Evolutionary conservation across 1,140 invertebrate genomes (phyloP).

Genomic region (Meloidogyne hapla): DNA sequence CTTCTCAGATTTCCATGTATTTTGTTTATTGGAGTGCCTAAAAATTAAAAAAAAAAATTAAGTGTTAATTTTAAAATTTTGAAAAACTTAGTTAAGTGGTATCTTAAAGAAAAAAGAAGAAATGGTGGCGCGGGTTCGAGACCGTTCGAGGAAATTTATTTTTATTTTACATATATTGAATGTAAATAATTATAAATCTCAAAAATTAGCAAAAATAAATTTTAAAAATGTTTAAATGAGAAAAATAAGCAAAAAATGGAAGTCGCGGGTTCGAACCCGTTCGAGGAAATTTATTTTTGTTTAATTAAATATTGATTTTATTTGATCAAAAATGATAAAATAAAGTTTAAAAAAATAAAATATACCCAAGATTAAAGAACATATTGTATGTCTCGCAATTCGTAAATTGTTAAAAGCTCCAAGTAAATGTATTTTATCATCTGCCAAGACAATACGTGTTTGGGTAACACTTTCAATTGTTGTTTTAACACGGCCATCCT

Average conservation of each 20-base stretch:
- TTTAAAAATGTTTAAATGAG: no score
- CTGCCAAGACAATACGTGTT: conserved; percentile 93
- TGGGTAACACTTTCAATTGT: conserved; percentile 99
- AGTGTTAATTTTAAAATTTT: background rate
- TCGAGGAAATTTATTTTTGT: background rate
- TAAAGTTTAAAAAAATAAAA: conserved; percentile 35
- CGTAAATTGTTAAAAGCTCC: conserved; percentile 97
- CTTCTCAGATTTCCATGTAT: conserved; percentile 88
- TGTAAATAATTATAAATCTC: no score
- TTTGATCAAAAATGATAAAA: no score
- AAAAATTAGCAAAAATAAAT: no score
- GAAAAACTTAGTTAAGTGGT: background rate
- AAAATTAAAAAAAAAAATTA: conserved; percentile 52
- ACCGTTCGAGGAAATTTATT: no score
- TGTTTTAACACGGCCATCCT: conserved; percentile 93
- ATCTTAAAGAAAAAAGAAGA: no score
- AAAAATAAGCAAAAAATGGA: background rate
- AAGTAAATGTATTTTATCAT: conserved; percentile 90
- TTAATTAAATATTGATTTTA: background rate
- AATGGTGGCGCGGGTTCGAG: no score
- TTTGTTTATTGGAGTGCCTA: conserved; percentile 82
- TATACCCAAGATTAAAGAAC: conserved; percentile 87
- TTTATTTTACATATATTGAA: no score
- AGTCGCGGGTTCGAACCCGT: background rate
- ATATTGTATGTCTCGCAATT: conserved; percentile 88